Evolutionary conservation across 1,140 invertebrate species (phyloP).

Genomic region (Listronotus bonariensis): DNA sequence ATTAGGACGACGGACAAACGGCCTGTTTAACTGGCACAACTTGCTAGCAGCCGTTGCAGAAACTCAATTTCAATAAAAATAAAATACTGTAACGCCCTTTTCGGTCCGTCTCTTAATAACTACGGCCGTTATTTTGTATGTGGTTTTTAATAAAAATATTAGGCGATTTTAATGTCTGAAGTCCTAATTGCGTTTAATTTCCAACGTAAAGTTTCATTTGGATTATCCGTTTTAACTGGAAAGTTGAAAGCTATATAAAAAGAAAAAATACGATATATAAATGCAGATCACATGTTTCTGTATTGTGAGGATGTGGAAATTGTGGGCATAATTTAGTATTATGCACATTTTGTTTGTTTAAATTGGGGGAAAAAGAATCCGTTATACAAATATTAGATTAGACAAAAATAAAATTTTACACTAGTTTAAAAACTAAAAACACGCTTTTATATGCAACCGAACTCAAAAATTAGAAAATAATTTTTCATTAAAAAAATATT

Average conservation of each 20-base stretch:
- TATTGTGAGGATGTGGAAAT: too few species aligned
- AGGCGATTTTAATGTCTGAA: slow-evolving; percentile 33
- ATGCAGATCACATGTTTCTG: too few species aligned
- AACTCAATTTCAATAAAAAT: slow-evolving; percentile 39
- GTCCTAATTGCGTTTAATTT: slow-evolving; percentile 37
- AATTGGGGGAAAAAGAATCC: too few species aligned
- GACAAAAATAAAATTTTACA: too few species aligned
- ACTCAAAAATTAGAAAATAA: too few species aligned
- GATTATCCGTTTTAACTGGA: slow-evolving; percentile 11
- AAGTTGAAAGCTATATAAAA: slow-evolving; percentile 1
- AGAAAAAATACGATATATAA: too few species aligned
- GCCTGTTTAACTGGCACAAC: slow-evolving; percentile 30
- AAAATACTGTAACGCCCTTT: slow-evolving; percentile 32
- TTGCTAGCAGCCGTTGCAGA: slow-evolving; percentile 32
- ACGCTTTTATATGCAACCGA: too few species aligned
- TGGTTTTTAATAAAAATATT: slow-evolving; percentile 41
- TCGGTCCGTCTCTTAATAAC: slow-evolving; percentile 37
- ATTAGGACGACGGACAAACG: slow-evolving; percentile 37
- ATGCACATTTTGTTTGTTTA: too few species aligned
- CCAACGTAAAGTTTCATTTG: slow-evolving; percentile 30
- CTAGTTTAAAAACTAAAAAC: too few species aligned
- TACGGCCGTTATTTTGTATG: slow-evolving; percentile 28
- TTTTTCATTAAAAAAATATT: too few species aligned
- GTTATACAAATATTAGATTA: too few species aligned
- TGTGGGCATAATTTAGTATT: too few species aligned